Evolutionary conservation across 2,888 invertebrate species (phyloP), one percentile per base, ranked within the genome.

Genomic region (Cheilosia impressa): DNA sequence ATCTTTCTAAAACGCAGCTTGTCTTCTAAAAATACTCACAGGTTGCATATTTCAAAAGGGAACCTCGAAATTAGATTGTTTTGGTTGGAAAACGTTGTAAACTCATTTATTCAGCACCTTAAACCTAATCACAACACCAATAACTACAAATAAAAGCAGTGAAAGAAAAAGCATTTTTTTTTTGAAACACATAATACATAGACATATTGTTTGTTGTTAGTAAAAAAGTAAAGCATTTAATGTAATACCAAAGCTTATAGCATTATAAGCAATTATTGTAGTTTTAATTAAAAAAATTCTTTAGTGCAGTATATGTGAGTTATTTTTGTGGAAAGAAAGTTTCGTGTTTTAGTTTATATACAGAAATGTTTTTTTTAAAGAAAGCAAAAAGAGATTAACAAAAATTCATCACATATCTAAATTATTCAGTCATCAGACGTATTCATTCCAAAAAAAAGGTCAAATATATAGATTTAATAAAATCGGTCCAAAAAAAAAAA

Each of bases 61-160:
- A 27, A 27, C 27, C 27, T 27, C 5, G 5, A 27, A 27, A 27
- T 27, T 27, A 1, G 27, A 27, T 27, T 27, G 1, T 0, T 27
- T 27, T 27, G 27, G 27, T 69, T 43, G 17, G 3, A 19, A 9
- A 19, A 3, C 19, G 15, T 71, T 34, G 13, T 15, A 13, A 60
- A 68, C 90, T 90, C 88, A 89, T 90, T 90, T 89, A 89, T 89
- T 90, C 90, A 91, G 89, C 82, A 88, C 85, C 89, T 88, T 88
- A 88, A 84, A 87, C 87, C 88, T 88, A 88, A 84, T 73, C 38
- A 73, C 84, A 73, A 75, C 84, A 75, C 55, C 87, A 83, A 87
- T 58, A 85, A 60, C 79, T 85, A 87, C 78, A 82, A 78, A 82
- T 66, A 31, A 81, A 87, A 65, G 47, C 81, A 81, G 81, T 57